Base-by-base conservation (phyloP, 2,797 vertebrate genomes). In the Manis crassicaudata region DNA sequence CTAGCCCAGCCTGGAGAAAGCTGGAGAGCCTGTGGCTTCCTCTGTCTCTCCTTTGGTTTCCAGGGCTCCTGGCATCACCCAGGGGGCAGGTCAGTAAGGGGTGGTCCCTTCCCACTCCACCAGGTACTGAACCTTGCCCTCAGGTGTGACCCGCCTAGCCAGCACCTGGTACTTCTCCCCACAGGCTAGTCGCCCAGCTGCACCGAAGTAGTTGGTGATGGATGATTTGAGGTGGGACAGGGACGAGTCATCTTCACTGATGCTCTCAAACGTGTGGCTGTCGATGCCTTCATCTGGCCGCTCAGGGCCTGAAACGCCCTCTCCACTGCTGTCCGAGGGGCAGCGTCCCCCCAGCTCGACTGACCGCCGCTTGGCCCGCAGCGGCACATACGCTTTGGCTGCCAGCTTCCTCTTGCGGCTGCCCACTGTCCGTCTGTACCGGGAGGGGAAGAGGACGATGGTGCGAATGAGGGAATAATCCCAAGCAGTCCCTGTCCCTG, bases 21-120 rank as follows among this genome's bases (percentile, higher is more conserved):
- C 23, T 11, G 9, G 85, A 67, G 77, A 97, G 43, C 92, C 68
- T 43, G 62, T 65, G 77, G 88, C 94, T 93, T 95, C 81, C 54
- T 16, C 91, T 5, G n/a, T 82, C 89, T 82, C 96, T 96, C 95
- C 96, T 88, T 88, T 7, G 96, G 97, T 92, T 73, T 91, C 83
- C 10, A 7, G 58, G 82, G 67, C 50, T 52, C 46, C 27, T 25
- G 37, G 63, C 54, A 58, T 40, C 56, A 88, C n/a, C 54, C 0
- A 46, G 46, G 0, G 37, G 84, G 87, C 60, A 1, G 21, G 43
- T 99, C 98, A 99, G 98, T 99, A 99, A 0, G 99, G 99, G 5
- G 99, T 99, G 0, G 99, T 99, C 73, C 99, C 99, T 97, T 99
- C 99, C 99, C 99, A 99, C 98, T 99, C 99, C 97, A 99, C 98